phyloP scores from a whole-genome alignment of 2,888 invertebrate genomes.

The Acheta domesticus region DNA sequence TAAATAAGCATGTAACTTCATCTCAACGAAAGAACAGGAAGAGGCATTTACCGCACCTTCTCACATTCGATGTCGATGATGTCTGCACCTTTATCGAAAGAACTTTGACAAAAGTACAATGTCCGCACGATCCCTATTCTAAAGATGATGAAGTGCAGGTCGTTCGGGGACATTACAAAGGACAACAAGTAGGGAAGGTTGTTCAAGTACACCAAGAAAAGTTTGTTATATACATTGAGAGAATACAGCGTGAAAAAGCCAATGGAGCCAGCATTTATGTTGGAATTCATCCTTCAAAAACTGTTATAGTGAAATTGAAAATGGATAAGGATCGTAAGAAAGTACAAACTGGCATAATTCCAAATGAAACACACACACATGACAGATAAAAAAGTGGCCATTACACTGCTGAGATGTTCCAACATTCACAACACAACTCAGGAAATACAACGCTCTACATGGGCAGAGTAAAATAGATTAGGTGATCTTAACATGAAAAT shows the following conservation, averaged over 20 bases:
- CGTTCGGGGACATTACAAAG: slow-evolving; percentile 97
- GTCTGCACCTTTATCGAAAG: slow-evolving; percentile 97
- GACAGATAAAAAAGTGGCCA: no score
- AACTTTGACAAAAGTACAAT: slow-evolving; percentile 95
- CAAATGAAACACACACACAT: no score
- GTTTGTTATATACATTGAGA: slow-evolving; percentile 97
- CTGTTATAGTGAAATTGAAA: no score
- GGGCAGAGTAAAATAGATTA: no score
- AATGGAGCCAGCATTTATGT: slow-evolving; percentile 98
- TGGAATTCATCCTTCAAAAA: slow-evolving; percentile 98
- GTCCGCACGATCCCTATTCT: slow-evolving; percentile 96
- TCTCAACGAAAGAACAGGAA: slow-evolving; percentile 98
- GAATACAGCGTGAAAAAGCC: slow-evolving; percentile 98
- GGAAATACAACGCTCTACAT: no score
- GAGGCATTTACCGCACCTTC: slow-evolving; percentile 98
- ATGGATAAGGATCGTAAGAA: no score
- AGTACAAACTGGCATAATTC: no score
- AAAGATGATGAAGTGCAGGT: slow-evolving; percentile 99
- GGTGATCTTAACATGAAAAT: no score
- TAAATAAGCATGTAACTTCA: slow-evolving; percentile 89
- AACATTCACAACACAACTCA: no score
- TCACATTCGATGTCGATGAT: slow-evolving; percentile 93
- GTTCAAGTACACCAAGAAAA: slow-evolving; percentile 98
- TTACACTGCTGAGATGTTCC: no score
- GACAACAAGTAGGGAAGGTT: slow-evolving; percentile 97